Evolutionary conservation across 2,888 invertebrate genomes (phyloP).

Genomic region (Drosophila mayaguana): DNA sequence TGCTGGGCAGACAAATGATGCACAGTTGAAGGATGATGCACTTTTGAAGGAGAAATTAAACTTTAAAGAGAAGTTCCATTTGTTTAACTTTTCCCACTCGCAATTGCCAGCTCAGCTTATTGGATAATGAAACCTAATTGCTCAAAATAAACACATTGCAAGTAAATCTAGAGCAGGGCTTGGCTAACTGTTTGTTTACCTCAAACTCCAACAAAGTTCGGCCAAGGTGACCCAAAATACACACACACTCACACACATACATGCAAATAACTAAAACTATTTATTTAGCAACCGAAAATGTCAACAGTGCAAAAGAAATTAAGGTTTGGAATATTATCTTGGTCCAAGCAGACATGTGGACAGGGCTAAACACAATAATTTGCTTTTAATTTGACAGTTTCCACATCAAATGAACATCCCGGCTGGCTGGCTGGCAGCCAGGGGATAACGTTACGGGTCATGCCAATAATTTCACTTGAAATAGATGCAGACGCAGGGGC

Average conservation of each 20-base stretch:
- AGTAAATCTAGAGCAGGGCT: constrained; percentile 20
- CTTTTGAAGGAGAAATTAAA: background rate
- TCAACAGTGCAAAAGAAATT: constrained; percentile 40
- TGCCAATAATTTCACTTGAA: constrained; percentile 67
- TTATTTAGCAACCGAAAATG: constrained; percentile 48
- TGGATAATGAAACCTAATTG: background rate
- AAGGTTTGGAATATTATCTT: constrained; percentile 24
- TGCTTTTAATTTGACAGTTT: constrained; percentile 73
- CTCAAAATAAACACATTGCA: constrained; percentile 25
- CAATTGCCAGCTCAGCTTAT: background rate
- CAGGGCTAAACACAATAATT: constrained; percentile 67
- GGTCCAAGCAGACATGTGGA: background rate
- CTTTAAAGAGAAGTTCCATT: background rate
- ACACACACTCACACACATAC: constrained; percentile 7
- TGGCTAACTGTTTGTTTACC: constrained; percentile 27
- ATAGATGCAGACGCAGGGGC: constrained; percentile 42
- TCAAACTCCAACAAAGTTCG: constrained; percentile 16
- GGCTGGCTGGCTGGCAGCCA: constrained; percentile 32
- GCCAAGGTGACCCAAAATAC: constrained; percentile 37
- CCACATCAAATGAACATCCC: constrained; percentile 53
- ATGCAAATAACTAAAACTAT: constrained; percentile 51
- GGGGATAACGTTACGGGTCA: constrained; percentile 13
- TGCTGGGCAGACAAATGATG: background rate
- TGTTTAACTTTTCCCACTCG: background rate
- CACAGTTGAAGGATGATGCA: background rate